Evolutionary conservation across 1,140 invertebrate genomes (phyloP).

Genomic region (Trypoxylus dichotomus): DNA sequence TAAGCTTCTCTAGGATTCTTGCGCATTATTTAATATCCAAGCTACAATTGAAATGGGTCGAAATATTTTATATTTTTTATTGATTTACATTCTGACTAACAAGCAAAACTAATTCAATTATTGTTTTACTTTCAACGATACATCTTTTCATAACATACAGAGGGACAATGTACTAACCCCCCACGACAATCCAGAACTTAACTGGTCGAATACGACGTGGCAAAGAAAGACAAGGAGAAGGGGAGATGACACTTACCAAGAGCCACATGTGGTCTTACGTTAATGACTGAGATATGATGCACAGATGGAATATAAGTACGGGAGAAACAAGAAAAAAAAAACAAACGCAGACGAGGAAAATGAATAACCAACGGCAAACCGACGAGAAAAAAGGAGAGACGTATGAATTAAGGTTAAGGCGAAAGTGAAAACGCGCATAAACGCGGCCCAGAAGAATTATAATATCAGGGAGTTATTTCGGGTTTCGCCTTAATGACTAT

Average conservation of each 20-base stretch:
- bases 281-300: conserved; percentile 39
- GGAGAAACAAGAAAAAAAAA: neutral
- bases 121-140: too few species aligned
- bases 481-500: neutral
- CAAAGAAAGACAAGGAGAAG: conserved; percentile 15
- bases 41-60: too few species aligned
- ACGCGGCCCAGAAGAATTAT: neutral
- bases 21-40: too few species aligned
- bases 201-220: neutral
- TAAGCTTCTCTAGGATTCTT: too few species aligned
- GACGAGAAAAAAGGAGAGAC: too few species aligned
- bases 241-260: conserved; percentile 35
- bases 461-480: neutral
- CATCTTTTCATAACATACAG: too few species aligned
- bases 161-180: too few species aligned
- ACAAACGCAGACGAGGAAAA: neutral
- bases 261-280: conserved; percentile 42
- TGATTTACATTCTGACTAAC: too few species aligned
- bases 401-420: too few species aligned
- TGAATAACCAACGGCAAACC: neutral
- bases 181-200: neutral
- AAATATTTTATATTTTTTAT: too few species aligned
- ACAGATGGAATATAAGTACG: neutral
- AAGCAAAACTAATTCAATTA: too few species aligned
- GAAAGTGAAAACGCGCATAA: too few species aligned